Percentiles rank a stretch among this genome's conserved stretches.
These are phyloP conservation scores for Corapipo altera DNA, from an alignment of 2,113 vertebrate species.

Conservation along the genomic window DNA sequence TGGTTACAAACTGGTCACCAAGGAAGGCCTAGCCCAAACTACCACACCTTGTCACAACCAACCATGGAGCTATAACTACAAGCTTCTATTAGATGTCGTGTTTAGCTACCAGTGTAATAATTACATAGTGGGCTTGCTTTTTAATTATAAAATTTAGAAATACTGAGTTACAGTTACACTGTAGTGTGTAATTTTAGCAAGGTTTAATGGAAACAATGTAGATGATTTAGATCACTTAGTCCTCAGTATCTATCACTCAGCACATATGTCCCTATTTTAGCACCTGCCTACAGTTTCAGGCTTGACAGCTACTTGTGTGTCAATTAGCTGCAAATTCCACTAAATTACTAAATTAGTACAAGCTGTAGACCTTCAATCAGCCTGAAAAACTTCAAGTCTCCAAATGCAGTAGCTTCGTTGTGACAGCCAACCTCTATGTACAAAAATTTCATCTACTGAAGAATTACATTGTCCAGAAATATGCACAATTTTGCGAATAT, in stretches of 20 bases:
- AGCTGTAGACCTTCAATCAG: neutral
- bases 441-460: neutral
- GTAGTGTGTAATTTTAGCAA: neutral
- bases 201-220: neutral
- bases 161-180: neutral
- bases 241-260: neutral
- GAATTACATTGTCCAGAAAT: neutral
- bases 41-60: no score
- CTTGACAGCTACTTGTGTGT: neutral
- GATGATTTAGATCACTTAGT: neutral
- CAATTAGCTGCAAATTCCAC: neutral
- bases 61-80: neutral
- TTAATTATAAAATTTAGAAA: neutral
- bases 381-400: neutral
- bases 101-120: neutral
- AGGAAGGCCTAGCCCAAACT: no score
- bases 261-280: neutral
- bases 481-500: neutral
- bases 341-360: neutral
- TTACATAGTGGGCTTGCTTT: neutral
- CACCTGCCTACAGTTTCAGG: neutral
- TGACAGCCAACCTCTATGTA: neutral
- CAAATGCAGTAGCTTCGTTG: neutral
- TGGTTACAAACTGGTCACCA: no score
- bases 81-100: neutral